Evolutionary conservation across 35 echinoderm and acorn worm genomes (phyloP).

Genomic region (Lytechinus pictus): DNA sequence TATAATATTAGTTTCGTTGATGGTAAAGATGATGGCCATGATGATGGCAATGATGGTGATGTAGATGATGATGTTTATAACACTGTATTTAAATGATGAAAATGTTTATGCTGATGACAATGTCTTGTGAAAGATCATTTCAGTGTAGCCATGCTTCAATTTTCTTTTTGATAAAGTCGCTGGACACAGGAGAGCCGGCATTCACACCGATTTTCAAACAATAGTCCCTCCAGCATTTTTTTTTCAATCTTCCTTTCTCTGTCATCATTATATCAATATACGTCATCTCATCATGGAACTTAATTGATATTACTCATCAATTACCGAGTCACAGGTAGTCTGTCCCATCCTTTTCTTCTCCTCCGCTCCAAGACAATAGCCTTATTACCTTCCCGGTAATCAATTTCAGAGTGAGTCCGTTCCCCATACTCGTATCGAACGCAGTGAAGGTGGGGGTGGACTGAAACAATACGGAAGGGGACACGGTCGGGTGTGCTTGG

Average conservation of each 20-base stretch:
- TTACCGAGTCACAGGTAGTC: not conserved
- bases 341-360: not conserved
- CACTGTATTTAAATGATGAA: not conserved
- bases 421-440: not conserved
- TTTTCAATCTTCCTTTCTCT: not conserved
- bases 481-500: not conserved
- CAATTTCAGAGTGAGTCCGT: not conserved
- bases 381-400: not conserved
- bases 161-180: no score
- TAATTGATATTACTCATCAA: slow-evolving; percentile 20
- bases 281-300: not conserved
- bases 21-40: no score
- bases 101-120: no score
- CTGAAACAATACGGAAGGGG: not conserved
- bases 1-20: no score
- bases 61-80: not conserved
- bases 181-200: not conserved
- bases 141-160: no score
- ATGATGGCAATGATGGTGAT: not conserved
- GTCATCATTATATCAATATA: not conserved
- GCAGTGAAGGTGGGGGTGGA: not conserved
- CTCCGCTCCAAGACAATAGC: not conserved
- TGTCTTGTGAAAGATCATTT: no score
- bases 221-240: not conserved
- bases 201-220: not conserved